Base-by-base conservation (phyloP, 2,797 vertebrate genomes). In the Chromis chromis region DNA sequence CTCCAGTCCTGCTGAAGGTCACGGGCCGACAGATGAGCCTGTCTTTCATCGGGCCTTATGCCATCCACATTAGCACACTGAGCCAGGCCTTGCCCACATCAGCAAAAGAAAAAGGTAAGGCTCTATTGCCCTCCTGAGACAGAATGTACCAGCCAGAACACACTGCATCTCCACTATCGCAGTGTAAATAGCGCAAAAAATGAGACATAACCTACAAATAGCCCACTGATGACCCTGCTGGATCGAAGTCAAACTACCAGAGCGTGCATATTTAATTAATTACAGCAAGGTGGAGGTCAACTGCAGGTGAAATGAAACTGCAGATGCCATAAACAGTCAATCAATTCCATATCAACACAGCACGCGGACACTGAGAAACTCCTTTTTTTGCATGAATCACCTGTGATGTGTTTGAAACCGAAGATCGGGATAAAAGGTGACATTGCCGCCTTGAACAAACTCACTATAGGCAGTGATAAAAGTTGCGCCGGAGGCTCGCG, bases 61-160 rank as follows among this genome's bases (percentile, higher is more conserved):
- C 49, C 64, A 11, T 62, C 61, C 70, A 76, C 83, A 90, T 83
- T 76, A 84, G 65, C 75, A 82, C 53, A 56, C 63, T 46, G 64
- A 75, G 81, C 72, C 55, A 39, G 25, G 68, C 67, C 44, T 46
- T 42, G 72, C 74, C 55, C 28, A 76, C 60, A 72, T 89, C 83
- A 87, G 82, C 81, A 78, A 69, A 82, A 76, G 65, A 81, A 62
- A 79, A 82, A 79, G 44, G 56, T 63, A 44, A 31, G 55, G 75
- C 72, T 76, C 67, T 82, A 36, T 83, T 84, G 80, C 76, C 78
- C 85, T 87, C 84, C 76, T 25, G 82, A 87, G 90, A 89, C 55
- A 66, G 65, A 28, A 61, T 49, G 57, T 49, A 68, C 76, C 80
- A 52, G 74, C 77, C 64, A 70, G 36, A 36, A 67, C 56, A 70